Conservation (phyloP, 2,113 vertebrate genomes). For the Gymnobelideus leadbeateri region DNA sequence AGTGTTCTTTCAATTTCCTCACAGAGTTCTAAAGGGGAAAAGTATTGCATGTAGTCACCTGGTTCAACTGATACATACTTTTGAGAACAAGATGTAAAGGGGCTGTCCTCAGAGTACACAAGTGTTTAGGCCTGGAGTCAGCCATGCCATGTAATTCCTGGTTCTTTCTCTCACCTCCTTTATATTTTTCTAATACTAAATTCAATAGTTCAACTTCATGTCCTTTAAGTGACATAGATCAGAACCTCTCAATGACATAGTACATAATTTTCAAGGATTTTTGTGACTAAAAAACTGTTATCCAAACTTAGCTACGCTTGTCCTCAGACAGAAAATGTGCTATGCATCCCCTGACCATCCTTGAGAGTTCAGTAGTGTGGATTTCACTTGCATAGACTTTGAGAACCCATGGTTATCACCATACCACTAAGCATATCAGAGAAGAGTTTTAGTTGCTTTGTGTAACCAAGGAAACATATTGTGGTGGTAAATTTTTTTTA, state of each 20-base stretch:
- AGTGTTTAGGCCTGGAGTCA: not conserved
- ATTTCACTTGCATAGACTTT: not conserved
- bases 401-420: not conserved
- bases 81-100: not conserved
- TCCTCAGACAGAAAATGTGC: not conserved
- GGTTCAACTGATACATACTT: not conserved
- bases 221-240: not conserved
- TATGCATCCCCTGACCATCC: not conserved
- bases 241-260: not conserved
- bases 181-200: not conserved
- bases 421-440: not conserved
- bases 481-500: not conserved
- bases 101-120: fast-evolving
- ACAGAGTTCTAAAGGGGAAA: not conserved
- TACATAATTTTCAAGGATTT: not conserved
- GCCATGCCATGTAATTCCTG: fast-evolving
- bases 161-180: not conserved
- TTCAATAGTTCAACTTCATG: not conserved
- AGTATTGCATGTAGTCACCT: not conserved
- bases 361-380: not conserved
- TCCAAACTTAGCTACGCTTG: not conserved
- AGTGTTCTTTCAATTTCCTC: not conserved
- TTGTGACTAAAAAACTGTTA: not conserved
- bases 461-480: not conserved
- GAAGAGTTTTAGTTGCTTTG: not conserved